These are phyloP conservation scores for Linyphia triangularis DNA, from an alignment of 2,888 invertebrate genomes.

Conservation along the genomic window DNA sequence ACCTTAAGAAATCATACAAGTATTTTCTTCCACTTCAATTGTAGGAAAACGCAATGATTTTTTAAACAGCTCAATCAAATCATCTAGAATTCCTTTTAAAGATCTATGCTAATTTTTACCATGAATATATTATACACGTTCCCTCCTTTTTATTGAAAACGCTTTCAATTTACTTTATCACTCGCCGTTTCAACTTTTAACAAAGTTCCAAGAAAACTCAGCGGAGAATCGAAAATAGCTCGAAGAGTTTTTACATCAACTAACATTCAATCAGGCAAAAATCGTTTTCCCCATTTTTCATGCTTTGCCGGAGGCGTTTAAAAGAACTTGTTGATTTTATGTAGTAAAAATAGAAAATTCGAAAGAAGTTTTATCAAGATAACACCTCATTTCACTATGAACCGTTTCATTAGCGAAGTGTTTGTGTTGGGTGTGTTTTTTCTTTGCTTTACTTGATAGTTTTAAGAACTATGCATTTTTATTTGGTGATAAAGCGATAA, in stretches of 20 bases:
- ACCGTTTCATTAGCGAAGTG: neutral
- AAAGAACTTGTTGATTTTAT: neutral
- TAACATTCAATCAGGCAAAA: constrained; percentile 40
- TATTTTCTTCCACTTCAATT: too few species aligned
- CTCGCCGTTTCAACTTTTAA: constrained; percentile 6
- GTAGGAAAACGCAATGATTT: too few species aligned
- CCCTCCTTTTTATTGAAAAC: neutral
- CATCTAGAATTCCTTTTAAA: too few species aligned
- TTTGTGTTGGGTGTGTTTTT: neutral
- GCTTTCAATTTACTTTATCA: constrained; percentile 1
- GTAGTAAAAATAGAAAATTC: neutral
- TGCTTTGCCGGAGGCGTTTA: constrained; percentile 4
- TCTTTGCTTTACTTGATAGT: neutral
- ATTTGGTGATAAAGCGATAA: too few species aligned
- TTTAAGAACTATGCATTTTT: neutral
- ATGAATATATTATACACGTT: neutral
- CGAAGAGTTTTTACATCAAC: constrained; percentile 27
- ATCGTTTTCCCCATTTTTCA: constrained; percentile 12
- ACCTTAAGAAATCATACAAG: too few species aligned
- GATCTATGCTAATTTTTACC: neutral
- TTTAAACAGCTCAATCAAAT: too few species aligned
- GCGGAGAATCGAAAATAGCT: constrained; percentile 5
- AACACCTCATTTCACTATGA: neutral
- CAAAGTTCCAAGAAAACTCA: neutral
- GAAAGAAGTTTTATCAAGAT: neutral